Base-by-base conservation (phyloP, 2,888 invertebrate genomes). In the Seira sanloemensis region DNA sequence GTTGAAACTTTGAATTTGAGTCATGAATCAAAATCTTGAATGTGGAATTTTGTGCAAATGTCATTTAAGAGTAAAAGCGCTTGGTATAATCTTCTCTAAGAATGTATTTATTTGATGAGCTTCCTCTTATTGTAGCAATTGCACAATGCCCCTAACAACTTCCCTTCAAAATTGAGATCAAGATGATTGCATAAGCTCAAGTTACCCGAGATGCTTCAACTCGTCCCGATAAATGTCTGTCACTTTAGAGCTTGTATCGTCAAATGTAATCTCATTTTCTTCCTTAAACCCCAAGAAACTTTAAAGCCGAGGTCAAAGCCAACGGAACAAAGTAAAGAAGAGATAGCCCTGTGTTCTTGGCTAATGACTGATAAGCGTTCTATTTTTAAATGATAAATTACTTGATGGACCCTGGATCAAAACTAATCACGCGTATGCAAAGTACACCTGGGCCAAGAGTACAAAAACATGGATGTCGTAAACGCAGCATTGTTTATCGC, bases 361-460 rank as follows among this genome's bases (percentile, higher is more conserved):
- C 16, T 50, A 50, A 50, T 50, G 50, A 50, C 12, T 18, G 50
- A 50, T 50, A 50, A 50, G 50, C 12, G 50, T 50, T 50, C 50
- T 50, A 50, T 50, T 50, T 50, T 50, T 50, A 50, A 50, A 50
- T 50, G 50, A 50, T 50, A 50, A 50, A 50, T 50, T 50, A 50
- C 50, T n/a, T 16, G 50, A n/a, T 50, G 16, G 2, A 12, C n/a
- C 50, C 50, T 7, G 50, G 16, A 50, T 50, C 50, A 50, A 50
- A 50, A 50, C 50, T 50, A 50, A 50, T 50, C 50, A 50, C 50
- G 50, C 50, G 50, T 2, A 50, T 50, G 50, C 50, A 50, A 50
- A 50, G 50, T 50, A 50, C 50, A 50, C 50, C 50, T 50, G 50
- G 50, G n/a, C 50, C n/a, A 50, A 7, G 50, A 12, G n/a, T n/a